A percentile compares a stretch with the other conserved stretches of the same genome.
Evolutionary conservation across 2,113 vertebrate genomes (phyloP).

Genomic region (Perccottus glenii): DNA sequence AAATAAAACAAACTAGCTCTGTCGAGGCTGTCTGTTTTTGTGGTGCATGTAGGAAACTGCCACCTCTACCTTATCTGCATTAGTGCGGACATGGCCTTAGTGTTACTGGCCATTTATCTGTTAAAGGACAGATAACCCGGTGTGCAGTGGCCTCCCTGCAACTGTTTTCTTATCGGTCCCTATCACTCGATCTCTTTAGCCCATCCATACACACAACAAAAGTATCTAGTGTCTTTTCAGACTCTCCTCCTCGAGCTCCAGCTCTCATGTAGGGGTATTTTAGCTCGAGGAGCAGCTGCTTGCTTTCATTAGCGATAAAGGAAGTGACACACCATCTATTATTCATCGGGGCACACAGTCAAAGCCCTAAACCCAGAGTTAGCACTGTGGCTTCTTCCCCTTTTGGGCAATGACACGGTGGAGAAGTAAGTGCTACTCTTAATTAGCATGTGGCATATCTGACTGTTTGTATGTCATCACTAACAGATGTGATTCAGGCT

Average conservation of each 20-base stretch:
- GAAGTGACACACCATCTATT: conserved; percentile 65
- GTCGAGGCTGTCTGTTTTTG: neutral
- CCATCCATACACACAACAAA: neutral
- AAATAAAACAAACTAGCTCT: neutral
- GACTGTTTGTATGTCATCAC: conserved; percentile 19
- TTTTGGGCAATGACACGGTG: conserved; percentile 39
- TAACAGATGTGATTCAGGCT: conserved; percentile 20
- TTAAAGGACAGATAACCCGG: conserved; percentile 45
- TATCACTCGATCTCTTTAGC: conserved; percentile 17
- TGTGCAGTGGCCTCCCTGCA: conserved; percentile 11
- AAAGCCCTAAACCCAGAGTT: conserved; percentile 33
- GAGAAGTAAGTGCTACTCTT: conserved; percentile 19
- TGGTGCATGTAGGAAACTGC: neutral
- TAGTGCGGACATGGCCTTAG: conserved; percentile 17
- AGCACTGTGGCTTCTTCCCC: conserved; percentile 36
- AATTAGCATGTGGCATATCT: conserved; percentile 46
- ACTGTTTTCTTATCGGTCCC: conserved; percentile 42
- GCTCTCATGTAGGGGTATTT: conserved; percentile 19
- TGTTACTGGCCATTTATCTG: conserved; percentile 17
- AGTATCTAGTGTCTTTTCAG: conserved; percentile 22
- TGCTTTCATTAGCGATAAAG: conserved; percentile 61
- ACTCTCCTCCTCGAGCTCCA: conserved; percentile 9
- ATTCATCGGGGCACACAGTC: conserved; percentile 51
- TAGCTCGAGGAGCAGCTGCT: conserved; percentile 52
- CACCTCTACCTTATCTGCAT: conserved; percentile 26